Percentiles rank a stretch among this genome's conserved stretches.
Conservation (phyloP, 2,888 invertebrate species). For the Hirtodrosophila duncani region DNA sequence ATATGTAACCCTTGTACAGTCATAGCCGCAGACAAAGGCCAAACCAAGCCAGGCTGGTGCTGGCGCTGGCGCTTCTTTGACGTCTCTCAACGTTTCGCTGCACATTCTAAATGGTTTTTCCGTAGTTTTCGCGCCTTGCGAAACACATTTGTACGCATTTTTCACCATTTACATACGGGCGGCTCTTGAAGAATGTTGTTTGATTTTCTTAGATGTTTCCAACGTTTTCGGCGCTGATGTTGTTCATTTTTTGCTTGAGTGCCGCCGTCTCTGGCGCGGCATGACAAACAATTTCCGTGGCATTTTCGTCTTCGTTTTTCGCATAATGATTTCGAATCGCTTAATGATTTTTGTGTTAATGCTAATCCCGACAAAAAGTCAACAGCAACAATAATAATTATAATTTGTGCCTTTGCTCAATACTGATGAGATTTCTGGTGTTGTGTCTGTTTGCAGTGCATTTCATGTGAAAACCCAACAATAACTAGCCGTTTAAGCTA, state of each 20-base stretch:
- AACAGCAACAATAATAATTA: slow-evolving; percentile 4
- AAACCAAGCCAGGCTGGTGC: no score
- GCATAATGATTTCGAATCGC: slow-evolving; percentile 45
- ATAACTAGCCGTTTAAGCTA: slow-evolving; percentile 47
- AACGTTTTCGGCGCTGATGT: slow-evolving; percentile 32
- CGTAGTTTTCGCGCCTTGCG: slow-evolving; percentile 71
- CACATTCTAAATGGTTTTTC: slow-evolving; percentile 74
- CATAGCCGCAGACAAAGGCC: neutral
- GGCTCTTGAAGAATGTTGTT: slow-evolving; percentile 24
- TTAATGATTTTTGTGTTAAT: slow-evolving; percentile 47
- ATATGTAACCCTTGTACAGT: slow-evolving; percentile 7
- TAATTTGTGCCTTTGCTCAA: slow-evolving; percentile 28
- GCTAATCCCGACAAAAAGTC: slow-evolving; percentile 33
- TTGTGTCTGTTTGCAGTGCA: slow-evolving; percentile 67
- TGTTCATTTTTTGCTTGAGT: slow-evolving; percentile 59
- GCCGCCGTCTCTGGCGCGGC: slow-evolving; percentile 32
- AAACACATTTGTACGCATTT: slow-evolving; percentile 66
- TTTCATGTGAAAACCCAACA: slow-evolving; percentile 62
- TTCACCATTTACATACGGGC: slow-evolving; percentile 64
- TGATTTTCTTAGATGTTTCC: slow-evolving; percentile 40
- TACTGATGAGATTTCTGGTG: slow-evolving; percentile 48
- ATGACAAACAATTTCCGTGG: slow-evolving; percentile 60
- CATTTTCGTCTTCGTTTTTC: slow-evolving; percentile 36
- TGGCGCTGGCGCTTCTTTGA: slow-evolving; percentile 12
- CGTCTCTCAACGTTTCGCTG: slow-evolving; percentile 73